phyloP scores from a whole-genome alignment of 2,797 vertebrate species.

The Pangasius sanitwongsei region DNA sequence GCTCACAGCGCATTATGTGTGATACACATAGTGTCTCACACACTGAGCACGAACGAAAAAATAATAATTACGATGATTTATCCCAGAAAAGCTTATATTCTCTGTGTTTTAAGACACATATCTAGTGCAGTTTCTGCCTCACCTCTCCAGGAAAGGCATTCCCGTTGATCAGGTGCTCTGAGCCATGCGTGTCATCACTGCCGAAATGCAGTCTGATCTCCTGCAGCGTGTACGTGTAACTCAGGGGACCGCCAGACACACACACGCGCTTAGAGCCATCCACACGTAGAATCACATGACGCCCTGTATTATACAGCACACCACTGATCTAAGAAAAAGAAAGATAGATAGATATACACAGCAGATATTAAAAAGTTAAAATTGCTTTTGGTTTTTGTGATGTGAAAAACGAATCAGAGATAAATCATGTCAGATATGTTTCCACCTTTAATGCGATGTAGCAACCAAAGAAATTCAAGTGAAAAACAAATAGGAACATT shows the following conservation, averaged over 20 bases:
- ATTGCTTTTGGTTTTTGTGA: neutral
- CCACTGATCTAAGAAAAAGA: conserved; percentile 81
- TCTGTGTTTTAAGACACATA: neutral
- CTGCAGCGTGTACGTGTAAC: conserved; percentile 91
- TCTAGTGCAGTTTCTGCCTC: conserved; percentile 49
- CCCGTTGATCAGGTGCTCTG: conserved; percentile 92
- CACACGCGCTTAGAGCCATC: conserved; percentile 94
- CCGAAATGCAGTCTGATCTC: conserved; percentile 93
- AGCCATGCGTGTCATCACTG: conserved; percentile 89
- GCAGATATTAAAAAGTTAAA: neutral
- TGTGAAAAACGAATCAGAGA: neutral
- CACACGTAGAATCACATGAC: conserved; percentile 88
- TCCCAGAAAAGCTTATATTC: neutral
- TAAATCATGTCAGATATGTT: neutral
- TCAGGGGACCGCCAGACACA: conserved; percentile 91
- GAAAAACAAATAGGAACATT: neutral
- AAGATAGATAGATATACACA: neutral
- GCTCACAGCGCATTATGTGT: neutral
- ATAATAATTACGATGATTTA: neutral
- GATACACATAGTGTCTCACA: neutral
- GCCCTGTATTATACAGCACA: conserved; percentile 96
- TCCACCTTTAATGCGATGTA: neutral
- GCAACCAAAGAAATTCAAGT: neutral
- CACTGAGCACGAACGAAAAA: neutral
- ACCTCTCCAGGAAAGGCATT: conserved; percentile 97